Percentiles rank a stretch among this genome's conserved stretches.
These are phyloP conservation scores for Tipula unca DNA, from an alignment of 2,888 invertebrate species.

Conservation along the genomic window DNA sequence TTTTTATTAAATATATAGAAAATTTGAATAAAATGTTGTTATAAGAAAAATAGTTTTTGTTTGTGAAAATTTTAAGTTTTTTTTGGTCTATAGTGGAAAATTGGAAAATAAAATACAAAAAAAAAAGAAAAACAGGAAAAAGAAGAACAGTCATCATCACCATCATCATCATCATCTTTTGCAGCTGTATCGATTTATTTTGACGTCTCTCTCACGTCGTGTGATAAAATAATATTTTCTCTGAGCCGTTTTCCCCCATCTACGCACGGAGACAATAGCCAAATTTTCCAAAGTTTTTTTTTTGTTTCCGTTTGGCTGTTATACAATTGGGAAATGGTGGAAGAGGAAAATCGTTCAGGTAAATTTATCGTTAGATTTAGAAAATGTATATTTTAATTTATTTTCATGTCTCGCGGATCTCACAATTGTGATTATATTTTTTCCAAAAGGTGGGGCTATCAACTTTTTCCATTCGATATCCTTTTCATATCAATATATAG, in stretches of 20 bases:
- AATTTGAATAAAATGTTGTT: neutral
- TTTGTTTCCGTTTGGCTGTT: neutral
- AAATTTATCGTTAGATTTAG: neutral
- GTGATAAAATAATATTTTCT: neutral
- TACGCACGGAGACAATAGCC: neutral
- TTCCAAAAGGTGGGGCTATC: neutral
- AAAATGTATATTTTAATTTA: neutral
- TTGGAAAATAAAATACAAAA: neutral
- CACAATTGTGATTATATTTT: neutral
- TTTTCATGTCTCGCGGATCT: neutral
- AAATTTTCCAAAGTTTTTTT: neutral
- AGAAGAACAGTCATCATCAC: constrained; percentile 1
- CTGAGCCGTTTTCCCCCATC: neutral
- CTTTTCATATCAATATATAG: neutral
- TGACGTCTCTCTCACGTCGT: constrained; percentile 16
- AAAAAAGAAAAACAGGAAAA: neutral
- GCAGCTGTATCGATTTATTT: constrained; percentile 21
- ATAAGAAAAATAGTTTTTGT: neutral
- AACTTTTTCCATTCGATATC: neutral
- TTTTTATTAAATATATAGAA: neutral
- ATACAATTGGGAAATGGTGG: constrained; percentile 8
- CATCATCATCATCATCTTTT: neutral
- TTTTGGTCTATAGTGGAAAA: neutral
- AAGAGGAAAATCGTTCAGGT: constrained; percentile 18
- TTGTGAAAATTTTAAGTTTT: neutral